A percentile compares a stretch with the other conserved stretches of the same genome.
Evolutionary conservation across 2,113 vertebrate genomes (phyloP).

Genomic region (Seriola aureovittata): DNA sequence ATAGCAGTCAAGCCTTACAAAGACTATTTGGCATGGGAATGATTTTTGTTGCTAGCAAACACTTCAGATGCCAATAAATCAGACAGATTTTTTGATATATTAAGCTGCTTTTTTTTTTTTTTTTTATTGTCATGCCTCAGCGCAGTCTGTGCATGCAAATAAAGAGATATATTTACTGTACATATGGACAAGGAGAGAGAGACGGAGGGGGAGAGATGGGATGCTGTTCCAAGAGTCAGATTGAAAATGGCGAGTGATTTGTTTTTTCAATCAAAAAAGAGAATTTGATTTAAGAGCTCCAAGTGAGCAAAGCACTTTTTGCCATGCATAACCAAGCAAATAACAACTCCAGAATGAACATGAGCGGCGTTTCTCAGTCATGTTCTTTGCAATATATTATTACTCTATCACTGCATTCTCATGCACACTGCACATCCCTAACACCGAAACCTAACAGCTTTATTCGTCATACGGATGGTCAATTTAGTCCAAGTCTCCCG

Average conservation of each 20-base stretch:
- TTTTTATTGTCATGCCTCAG: constrained; percentile 76
- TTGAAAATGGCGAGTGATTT: constrained; percentile 75
- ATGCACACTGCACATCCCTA: constrained; percentile 20
- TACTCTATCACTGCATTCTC: constrained; percentile 30
- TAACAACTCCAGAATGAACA: constrained; percentile 38
- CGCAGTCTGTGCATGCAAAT: constrained; percentile 74
- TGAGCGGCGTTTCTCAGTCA: constrained; percentile 29
- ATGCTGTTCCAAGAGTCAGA: constrained; percentile 58
- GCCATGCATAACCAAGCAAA: constrained; percentile 55
- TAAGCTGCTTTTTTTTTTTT: constrained; percentile 80
- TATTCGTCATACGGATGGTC: constrained; percentile 67
- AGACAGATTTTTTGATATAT: constrained; percentile 80
- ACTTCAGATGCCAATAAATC: constrained; percentile 82
- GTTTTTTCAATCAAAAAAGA: constrained; percentile 72
- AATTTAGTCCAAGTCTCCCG: constrained; percentile 64
- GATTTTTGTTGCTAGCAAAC: constrained; percentile 79
- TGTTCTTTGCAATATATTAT: constrained; percentile 45
- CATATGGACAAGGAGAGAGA: constrained; percentile 44
- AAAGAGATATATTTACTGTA: constrained; percentile 72
- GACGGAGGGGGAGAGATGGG: neutral
- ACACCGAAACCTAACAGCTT: constrained; percentile 60
- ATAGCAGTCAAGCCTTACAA: constrained; percentile 80
- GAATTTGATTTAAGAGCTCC: constrained; percentile 72
- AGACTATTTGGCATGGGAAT: constrained; percentile 78
- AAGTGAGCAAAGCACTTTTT: constrained; percentile 63